Evolutionary conservation across 2,888 invertebrate genomes (phyloP).

Genomic region (Lepas anatifera): DNA sequence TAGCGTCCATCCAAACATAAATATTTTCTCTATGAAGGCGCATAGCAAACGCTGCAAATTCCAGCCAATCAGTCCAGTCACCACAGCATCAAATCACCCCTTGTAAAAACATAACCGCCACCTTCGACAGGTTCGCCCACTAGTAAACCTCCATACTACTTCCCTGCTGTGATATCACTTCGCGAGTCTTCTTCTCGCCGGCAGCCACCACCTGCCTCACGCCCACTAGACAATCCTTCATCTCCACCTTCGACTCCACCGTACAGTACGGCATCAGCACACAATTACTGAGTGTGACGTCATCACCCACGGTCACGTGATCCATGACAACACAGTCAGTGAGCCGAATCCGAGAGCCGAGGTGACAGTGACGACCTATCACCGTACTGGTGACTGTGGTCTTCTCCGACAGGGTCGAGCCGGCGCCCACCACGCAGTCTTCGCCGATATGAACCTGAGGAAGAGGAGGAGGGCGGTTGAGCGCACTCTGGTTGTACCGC

Average conservation of each 20-base stretch:
- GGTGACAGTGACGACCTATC: constrained; percentile 21
- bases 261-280: neutral
- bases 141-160: neutral
- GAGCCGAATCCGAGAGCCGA: constrained; percentile 17
- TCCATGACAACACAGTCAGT: neutral
- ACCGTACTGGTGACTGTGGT: constrained; percentile 12
- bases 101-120: no score
- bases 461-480: neutral
- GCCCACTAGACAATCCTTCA: neutral
- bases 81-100: no score
- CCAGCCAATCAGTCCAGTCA: no score
- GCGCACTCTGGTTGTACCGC: no score
- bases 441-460: neutral
- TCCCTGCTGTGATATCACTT: neutral
- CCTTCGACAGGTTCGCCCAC: no score
- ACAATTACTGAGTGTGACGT: neutral
- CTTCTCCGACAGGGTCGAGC: constrained; percentile 13
- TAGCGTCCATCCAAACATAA: no score
- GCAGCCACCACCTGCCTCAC: neutral
- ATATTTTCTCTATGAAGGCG: no score
- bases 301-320: neutral
- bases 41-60: no score
- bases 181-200: neutral
- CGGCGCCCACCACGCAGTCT: constrained; percentile 20
- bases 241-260: neutral